These are phyloP conservation scores for Pilophorus perplexus DNA, from an alignment of 2,888 invertebrate genomes.

Conservation along the genomic window DNA sequence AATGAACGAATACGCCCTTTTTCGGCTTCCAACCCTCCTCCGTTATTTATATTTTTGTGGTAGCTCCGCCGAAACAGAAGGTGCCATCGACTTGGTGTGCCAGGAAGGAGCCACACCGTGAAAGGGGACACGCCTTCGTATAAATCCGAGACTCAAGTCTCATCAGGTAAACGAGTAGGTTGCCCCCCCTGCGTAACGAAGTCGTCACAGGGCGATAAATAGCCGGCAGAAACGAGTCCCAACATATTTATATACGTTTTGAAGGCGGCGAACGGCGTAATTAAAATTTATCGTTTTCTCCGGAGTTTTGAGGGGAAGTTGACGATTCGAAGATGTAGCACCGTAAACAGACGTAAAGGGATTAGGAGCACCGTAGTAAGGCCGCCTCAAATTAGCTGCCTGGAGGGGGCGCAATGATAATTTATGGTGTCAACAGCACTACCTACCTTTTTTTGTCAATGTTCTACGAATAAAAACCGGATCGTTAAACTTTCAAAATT, in stretches of 20 bases:
- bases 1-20: slow-evolving; percentile 3
- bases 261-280: slow-evolving; percentile 21
- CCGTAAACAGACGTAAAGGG: slow-evolving; percentile 35
- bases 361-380: not conserved
- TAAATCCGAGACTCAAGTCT: slow-evolving; percentile 38
- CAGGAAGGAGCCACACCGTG: too few species aligned
- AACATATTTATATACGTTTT: slow-evolving; percentile 33
- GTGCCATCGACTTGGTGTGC: too few species aligned
- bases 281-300: slow-evolving; percentile 35
- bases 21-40: too few species aligned
- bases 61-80: slow-evolving; percentile 8
- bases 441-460: too few species aligned
- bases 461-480: too few species aligned
- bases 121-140: slow-evolving; percentile 23
- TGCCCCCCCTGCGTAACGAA: slow-evolving; percentile 37
- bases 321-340: slow-evolving; percentile 31
- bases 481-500: too few species aligned
- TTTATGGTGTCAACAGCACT: slow-evolving; percentile 16
- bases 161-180: slow-evolving; percentile 36
- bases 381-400: slow-evolving; percentile 22
- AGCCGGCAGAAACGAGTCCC: slow-evolving; percentile 34
- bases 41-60: slow-evolving; percentile 22
- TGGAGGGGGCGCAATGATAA: slow-evolving; percentile 6
- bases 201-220: slow-evolving; percentile 38
- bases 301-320: slow-evolving; percentile 29